Percentiles rank a stretch among this genome's conserved stretches.
Conservation (phyloP, 2,888 invertebrate genomes). For the Bombylius major region DNA sequence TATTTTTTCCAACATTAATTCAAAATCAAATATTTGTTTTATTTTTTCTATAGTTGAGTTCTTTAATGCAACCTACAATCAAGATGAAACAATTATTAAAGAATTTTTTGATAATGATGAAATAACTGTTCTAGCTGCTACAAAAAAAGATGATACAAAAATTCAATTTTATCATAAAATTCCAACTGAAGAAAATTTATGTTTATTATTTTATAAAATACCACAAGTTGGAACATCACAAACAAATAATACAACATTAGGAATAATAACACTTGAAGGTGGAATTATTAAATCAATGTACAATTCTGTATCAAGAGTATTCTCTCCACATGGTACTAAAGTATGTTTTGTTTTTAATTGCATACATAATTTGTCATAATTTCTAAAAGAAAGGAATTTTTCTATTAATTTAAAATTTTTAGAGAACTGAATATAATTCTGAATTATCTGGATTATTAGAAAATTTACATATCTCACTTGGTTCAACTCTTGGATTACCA, state of each 20-base stretch:
- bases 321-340: slow-evolving; percentile 32
- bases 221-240: slow-evolving; percentile 24
- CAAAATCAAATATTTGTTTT: background rate
- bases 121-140: slow-evolving; percentile 37
- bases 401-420: background rate
- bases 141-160: slow-evolving; percentile 31
- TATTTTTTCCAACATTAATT: too few species aligned
- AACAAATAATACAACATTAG: slow-evolving; percentile 18
- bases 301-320: slow-evolving; percentile 37
- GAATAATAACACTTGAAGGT: slow-evolving; percentile 37
- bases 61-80: slow-evolving; percentile 28
- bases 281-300: slow-evolving; percentile 39
- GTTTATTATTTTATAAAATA: slow-evolving; percentile 38
- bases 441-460: slow-evolving; percentile 34
- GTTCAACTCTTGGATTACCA: slow-evolving; percentile 33
- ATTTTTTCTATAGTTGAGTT: slow-evolving; percentile 26
- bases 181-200: slow-evolving; percentile 31
- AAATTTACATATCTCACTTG: slow-evolving; percentile 33
- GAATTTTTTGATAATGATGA: slow-evolving; percentile 40
- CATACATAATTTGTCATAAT: background rate
- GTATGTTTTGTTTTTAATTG: slow-evolving; percentile 21
- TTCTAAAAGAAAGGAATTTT: background rate
- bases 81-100: slow-evolving; percentile 31
- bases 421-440: slow-evolving; percentile 29
- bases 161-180: slow-evolving; percentile 36